These are phyloP conservation scores for Caenorhabditis panamensis DNA, from an alignment of 2,888 invertebrate genomes.

Conservation along the genomic window DNA sequence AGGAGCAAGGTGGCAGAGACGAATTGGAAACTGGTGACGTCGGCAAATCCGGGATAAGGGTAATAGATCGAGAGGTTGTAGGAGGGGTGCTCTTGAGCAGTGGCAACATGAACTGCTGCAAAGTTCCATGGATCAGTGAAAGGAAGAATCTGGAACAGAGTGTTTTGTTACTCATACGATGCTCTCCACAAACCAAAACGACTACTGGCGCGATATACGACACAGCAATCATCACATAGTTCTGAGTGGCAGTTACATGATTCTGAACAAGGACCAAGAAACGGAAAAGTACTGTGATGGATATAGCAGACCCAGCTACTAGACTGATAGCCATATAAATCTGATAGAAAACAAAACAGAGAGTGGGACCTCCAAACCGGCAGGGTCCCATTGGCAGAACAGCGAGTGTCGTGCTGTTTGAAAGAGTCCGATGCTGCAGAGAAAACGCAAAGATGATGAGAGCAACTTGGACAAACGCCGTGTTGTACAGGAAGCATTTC, in stretches of 20 bases:
- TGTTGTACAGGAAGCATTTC: slow-evolving; percentile 56
- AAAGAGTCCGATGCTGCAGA: slow-evolving; percentile 36
- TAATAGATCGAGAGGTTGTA: slow-evolving; percentile 45
- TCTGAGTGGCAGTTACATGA: slow-evolving; percentile 26
- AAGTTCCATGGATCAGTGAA: slow-evolving; percentile 53
- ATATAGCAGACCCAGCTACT: slow-evolving; percentile 40
- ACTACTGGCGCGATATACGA: slow-evolving; percentile 40
- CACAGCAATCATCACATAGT: slow-evolving; percentile 32
- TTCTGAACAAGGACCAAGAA: slow-evolving; percentile 44
- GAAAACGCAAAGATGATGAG: slow-evolving; percentile 30
- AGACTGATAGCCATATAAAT: slow-evolving; percentile 44
- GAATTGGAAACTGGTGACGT: slow-evolving; percentile 36
- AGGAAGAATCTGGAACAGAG: slow-evolving; percentile 35
- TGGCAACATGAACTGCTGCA: slow-evolving; percentile 9
- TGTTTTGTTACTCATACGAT: background rate
- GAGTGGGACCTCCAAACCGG: slow-evolving; percentile 19
- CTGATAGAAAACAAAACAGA: slow-evolving; percentile 55
- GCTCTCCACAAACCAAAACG: slow-evolving; percentile 17
- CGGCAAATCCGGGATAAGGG: slow-evolving; percentile 39
- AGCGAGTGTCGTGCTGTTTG: slow-evolving; percentile 36
- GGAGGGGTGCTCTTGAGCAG: slow-evolving; percentile 35
- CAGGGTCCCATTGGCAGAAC: slow-evolving; percentile 44
- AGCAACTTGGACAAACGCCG: slow-evolving; percentile 29
- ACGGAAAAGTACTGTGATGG: slow-evolving; percentile 49
- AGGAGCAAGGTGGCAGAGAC: slow-evolving; percentile 35